Conservation (phyloP, 2,888 invertebrate genomes). For the Neocrepidodera transversa region DNA sequence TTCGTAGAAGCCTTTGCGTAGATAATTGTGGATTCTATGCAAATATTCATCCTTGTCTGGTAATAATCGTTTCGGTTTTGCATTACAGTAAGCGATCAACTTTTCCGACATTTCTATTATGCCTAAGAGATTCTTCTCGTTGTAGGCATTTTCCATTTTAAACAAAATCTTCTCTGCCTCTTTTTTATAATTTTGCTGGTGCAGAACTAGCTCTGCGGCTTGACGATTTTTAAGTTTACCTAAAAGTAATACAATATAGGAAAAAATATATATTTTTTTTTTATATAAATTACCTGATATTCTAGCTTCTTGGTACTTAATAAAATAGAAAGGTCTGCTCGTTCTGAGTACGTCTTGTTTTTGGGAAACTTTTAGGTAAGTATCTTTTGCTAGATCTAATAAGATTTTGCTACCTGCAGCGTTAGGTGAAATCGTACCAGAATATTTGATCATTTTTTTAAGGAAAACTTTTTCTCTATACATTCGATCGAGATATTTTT, state of each 20-base stretch:
- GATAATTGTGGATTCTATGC: constrained; percentile 54
- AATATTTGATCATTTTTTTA: constrained; percentile 50
- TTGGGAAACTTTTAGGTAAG: constrained; percentile 51
- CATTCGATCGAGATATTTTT: constrained; percentile 59
- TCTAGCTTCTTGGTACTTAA: constrained; percentile 55
- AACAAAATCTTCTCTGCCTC: constrained; percentile 56
- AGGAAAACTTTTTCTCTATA: constrained; percentile 60
- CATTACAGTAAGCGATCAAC: constrained; percentile 58
- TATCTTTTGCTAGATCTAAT: constrained; percentile 47
- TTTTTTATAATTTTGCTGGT: constrained; percentile 50
- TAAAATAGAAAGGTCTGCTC: constrained; percentile 60
- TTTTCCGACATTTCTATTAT: constrained; percentile 55
- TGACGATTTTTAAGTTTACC: constrained; percentile 51
- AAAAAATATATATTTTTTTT: neutral
- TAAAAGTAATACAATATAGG: neutral
- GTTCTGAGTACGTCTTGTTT: constrained; percentile 59
- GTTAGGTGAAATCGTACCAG: constrained; percentile 56
- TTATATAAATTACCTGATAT: constrained; percentile 47
- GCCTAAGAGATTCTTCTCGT: constrained; percentile 34
- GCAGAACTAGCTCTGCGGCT: constrained; percentile 49
- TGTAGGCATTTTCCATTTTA: constrained; percentile 52
- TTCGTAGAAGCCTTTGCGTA: constrained; percentile 59
- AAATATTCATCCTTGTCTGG: constrained; percentile 56
- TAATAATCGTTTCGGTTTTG: constrained; percentile 55
- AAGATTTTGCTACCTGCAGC: constrained; percentile 52